Percentiles rank a stretch among this genome's conserved stretches.
These are phyloP conservation scores for Diloba caeruleocephala DNA, from an alignment of 2,888 invertebrate species.

Conservation along the genomic window DNA sequence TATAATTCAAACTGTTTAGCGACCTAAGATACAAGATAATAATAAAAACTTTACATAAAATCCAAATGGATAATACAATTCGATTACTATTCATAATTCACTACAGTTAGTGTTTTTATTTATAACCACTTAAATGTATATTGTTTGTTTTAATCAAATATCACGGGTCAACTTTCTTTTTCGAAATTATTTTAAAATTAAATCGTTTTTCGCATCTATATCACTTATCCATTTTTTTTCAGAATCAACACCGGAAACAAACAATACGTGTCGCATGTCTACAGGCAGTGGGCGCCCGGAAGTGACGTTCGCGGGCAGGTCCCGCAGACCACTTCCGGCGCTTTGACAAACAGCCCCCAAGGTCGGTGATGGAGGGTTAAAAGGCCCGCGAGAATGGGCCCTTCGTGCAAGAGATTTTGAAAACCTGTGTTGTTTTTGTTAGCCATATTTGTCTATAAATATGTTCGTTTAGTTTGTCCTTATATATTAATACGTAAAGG, in stretches of 20 bases:
- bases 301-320: slow-evolving; percentile 65
- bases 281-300: slow-evolving; percentile 63
- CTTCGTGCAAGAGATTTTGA: slow-evolving; percentile 24
- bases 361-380: slow-evolving; percentile 60
- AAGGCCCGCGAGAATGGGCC: slow-evolving; percentile 29
- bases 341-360: slow-evolving; percentile 76
- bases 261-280: slow-evolving; percentile 67
- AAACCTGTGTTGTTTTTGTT: slow-evolving; percentile 27
- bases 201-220: too few species aligned
- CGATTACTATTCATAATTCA: too few species aligned
- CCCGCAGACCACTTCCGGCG: slow-evolving; percentile 73
- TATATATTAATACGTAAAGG: background rate
- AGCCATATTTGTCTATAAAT: slow-evolving; percentile 12
- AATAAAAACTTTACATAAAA: too few species aligned
- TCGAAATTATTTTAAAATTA: too few species aligned
- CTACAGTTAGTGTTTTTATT: too few species aligned
- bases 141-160: too few species aligned
- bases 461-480: background rate
- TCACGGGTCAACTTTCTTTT: too few species aligned
- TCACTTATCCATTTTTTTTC: slow-evolving; percentile 33
- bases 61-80: too few species aligned
- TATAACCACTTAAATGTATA: too few species aligned
- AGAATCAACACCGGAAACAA: slow-evolving; percentile 54
- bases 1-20: too few species aligned
- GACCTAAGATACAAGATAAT: too few species aligned